phyloP scores from a whole-genome alignment of 2,888 invertebrate species.

The Pogonocherus hispidulus region DNA sequence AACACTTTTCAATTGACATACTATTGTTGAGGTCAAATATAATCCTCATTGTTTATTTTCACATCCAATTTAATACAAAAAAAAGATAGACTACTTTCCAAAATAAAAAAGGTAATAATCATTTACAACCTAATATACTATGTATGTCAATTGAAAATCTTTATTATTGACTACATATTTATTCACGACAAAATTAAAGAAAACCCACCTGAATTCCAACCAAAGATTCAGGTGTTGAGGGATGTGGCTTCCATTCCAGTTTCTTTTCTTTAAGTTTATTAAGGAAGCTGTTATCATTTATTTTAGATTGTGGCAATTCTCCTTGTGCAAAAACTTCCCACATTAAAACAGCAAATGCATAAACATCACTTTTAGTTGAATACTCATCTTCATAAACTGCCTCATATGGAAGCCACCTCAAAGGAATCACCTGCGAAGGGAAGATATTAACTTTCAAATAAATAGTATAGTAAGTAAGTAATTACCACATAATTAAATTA shows the following conservation, averaged over 20 bases:
- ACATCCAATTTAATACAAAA: no score
- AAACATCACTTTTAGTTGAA: constrained; percentile 94
- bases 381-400: constrained; percentile 92
- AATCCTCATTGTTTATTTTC: no score
- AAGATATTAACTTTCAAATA: no score
- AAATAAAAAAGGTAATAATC: no score
- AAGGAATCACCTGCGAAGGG: constrained; percentile 78
- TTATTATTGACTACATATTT: no score
- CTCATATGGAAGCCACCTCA: constrained; percentile 93
- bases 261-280: constrained; percentile 75
- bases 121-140: no score
- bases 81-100: no score
- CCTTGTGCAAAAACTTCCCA: constrained; percentile 92
- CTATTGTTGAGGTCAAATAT: no score
- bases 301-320: constrained; percentile 81
- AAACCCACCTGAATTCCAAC: constrained; percentile 71
- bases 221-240: constrained; percentile 75
- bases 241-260: constrained; percentile 79
- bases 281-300: constrained; percentile 83
- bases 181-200: not conserved
- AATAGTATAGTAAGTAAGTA: no score
- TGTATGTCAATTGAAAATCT: no score
- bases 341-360: constrained; percentile 88
- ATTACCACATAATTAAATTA: no score
- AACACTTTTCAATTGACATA: no score